phyloP scores from a whole-genome alignment of 1,140 invertebrate genomes.

The Drosophila nigrodunni region DNA sequence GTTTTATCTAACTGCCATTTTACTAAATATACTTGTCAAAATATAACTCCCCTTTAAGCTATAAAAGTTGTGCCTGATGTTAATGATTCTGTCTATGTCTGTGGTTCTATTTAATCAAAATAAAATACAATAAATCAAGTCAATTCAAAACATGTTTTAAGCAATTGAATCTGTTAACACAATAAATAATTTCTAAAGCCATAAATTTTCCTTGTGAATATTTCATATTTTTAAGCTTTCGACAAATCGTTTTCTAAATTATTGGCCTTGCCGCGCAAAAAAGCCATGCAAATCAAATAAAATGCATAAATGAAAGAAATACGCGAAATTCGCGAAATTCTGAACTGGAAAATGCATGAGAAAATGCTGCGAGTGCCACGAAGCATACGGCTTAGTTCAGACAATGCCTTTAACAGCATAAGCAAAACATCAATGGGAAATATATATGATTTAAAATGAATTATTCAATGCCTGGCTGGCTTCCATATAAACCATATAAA shows the following conservation, averaged over 20 bases:
- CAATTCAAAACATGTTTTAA: too few relatives aligned
- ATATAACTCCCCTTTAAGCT: too few relatives aligned
- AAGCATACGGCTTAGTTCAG: constrained; percentile 33
- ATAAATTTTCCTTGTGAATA: constrained; percentile 20
- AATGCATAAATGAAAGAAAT: constrained; percentile 37
- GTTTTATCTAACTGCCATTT: too few relatives aligned
- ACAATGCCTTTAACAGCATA: constrained; percentile 40
- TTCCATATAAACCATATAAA: constrained; percentile 28
- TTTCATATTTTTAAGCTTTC: constrained; percentile 31
- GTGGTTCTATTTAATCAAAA: too few relatives aligned
- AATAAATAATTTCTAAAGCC: too few relatives aligned
- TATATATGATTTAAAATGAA: constrained; percentile 52
- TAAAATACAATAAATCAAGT: too few relatives aligned
- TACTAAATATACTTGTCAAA: too few relatives aligned
- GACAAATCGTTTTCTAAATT: constrained; percentile 34
- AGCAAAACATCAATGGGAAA: constrained; percentile 48
- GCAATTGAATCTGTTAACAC: too few relatives aligned
- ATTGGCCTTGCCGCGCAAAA: constrained; percentile 1
- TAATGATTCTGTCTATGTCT: too few relatives aligned
- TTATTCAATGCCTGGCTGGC: constrained; percentile 47
- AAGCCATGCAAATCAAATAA: constrained; percentile 30
- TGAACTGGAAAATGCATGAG: constrained; percentile 1
- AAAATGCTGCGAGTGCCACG: constrained; percentile 1
- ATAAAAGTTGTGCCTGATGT: too few relatives aligned
- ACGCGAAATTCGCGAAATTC: neutral